These are phyloP conservation scores for Cygnus buccinator DNA, from an alignment of 2,113 vertebrate species.

Conservation along the genomic window DNA sequence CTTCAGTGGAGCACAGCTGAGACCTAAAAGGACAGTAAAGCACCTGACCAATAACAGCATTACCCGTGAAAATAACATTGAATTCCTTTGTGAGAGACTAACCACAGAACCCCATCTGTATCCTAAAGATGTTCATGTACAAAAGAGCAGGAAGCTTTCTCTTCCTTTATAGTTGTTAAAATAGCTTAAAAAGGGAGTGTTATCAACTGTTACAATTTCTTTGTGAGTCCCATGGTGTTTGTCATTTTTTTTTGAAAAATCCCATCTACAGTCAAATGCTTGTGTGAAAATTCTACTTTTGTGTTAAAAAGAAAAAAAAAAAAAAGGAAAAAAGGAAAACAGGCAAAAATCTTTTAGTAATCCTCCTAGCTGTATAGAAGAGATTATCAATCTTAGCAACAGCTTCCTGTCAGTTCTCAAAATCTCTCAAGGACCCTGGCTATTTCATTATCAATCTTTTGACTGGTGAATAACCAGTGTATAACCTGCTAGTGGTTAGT, in stretches of 20 bases:
- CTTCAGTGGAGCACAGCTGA: neutral
- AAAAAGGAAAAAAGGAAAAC: neutral
- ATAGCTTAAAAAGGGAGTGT: neutral
- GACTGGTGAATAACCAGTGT: neutral
- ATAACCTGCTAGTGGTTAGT: neutral
- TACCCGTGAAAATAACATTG: neutral
- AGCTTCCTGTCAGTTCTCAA: neutral
- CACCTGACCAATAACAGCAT: neutral
- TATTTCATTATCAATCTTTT: slow-evolving; percentile 22
- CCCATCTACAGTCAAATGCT: neutral
- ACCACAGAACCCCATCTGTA: neutral
- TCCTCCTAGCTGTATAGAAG: neutral
- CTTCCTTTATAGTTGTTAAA: neutral
- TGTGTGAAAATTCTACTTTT: neutral
- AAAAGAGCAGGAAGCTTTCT: neutral
- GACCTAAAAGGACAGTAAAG: neutral
- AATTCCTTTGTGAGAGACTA: neutral
- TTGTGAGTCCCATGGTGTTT: neutral
- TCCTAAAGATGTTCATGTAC: neutral
- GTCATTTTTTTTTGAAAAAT: neutral
- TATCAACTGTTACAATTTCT: neutral
- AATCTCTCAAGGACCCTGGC: neutral
- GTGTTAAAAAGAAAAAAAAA: neutral
- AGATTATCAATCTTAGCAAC: neutral
- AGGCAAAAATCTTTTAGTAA: neutral